A percentile compares a stretch with the other conserved stretches of the same genome.
phyloP scores from a whole-genome alignment of 2,113 vertebrate genomes.

The human region DNA sequence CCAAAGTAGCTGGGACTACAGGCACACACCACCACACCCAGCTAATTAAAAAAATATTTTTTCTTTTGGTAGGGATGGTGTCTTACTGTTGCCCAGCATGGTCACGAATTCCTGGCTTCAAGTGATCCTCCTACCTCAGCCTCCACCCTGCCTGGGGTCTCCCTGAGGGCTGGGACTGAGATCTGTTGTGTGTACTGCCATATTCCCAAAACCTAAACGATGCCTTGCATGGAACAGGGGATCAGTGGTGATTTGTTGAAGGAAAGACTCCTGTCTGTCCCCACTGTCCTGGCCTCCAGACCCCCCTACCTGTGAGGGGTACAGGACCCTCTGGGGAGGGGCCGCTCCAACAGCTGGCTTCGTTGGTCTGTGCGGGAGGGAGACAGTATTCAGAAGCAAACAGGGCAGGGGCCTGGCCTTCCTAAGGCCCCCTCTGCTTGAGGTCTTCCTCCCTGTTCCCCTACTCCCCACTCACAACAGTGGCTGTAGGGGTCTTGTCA shows the following conservation, averaged over 20 bases:
- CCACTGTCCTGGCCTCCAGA: background rate
- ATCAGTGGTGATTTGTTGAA: background rate
- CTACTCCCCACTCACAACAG: conserved; percentile 21
- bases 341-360: conserved; percentile 35
- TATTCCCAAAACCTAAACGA: background rate
- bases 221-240: background rate
- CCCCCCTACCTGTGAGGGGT: conserved; percentile 67
- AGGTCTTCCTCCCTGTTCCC: background rate
- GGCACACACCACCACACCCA: too few species aligned
- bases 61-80: too few species aligned
- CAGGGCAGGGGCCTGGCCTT: background rate
- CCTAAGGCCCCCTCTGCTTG: background rate
- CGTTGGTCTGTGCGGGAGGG: background rate
- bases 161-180: background rate
- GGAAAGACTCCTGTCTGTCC: background rate
- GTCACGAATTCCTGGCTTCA: too few species aligned
- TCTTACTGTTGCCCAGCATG: too few species aligned
- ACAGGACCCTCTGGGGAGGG: conserved; percentile 9
- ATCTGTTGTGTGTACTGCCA: background rate
- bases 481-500: background rate
- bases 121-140: too few species aligned
- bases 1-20: too few species aligned
- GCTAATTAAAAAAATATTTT: too few species aligned
- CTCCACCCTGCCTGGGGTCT: background rate
- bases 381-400: background rate